A percentile compares a stretch with the other conserved stretches of the same genome.
These are phyloP conservation scores for Lepidochrysops patricia DNA, from an alignment of 2,888 invertebrate genomes.

Conservation along the genomic window DNA sequence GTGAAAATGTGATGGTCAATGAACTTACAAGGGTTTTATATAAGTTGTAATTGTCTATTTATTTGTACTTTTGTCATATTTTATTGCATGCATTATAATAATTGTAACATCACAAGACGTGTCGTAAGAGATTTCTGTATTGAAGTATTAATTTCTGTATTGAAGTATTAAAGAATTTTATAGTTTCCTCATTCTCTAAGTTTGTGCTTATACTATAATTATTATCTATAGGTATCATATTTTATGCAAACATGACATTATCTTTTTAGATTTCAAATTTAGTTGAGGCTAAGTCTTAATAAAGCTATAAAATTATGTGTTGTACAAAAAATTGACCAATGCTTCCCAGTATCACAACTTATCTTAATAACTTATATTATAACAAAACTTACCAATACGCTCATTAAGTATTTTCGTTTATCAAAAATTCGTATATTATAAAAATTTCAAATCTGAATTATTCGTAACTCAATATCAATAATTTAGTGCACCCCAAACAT, in stretches of 20 bases:
- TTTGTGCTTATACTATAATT: background rate
- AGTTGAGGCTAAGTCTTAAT: background rate
- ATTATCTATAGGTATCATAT: too few relatives aligned
- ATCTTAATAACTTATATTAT: background rate
- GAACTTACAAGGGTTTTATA: background rate
- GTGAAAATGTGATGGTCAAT: conserved; percentile 14
- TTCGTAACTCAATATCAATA: background rate
- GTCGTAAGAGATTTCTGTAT: background rate
- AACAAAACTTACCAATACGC: background rate
- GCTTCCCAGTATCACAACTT: background rate
- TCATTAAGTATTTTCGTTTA: background rate
- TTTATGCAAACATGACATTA: background rate
- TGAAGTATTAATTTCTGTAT: background rate
- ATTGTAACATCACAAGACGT: background rate
- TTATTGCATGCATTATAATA: background rate
- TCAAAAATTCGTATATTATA: background rate
- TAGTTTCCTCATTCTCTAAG: background rate
- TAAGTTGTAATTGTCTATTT: background rate
- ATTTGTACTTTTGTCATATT: background rate
- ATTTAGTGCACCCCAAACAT: too few relatives aligned
- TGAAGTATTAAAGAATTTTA: too few relatives aligned
- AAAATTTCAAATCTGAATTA: background rate
- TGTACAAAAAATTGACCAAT: background rate
- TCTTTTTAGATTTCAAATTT: background rate
- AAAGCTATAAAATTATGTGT: background rate